Evolutionary conservation across 2,797 vertebrate genomes (phyloP).

Genomic region (Avahi laniger): DNA sequence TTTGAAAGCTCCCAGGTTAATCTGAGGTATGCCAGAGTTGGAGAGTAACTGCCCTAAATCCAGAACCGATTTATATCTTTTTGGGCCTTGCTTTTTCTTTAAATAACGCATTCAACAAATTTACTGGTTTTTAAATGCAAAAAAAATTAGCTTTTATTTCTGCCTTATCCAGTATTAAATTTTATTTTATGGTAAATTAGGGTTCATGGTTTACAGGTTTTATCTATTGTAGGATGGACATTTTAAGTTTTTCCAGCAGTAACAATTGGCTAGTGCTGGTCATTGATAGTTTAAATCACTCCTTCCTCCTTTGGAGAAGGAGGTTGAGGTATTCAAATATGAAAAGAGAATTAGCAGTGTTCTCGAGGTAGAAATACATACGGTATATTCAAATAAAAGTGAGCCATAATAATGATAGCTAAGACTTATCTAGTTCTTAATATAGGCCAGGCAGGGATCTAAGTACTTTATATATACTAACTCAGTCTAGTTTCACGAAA

Average conservation of each 20-base stretch:
- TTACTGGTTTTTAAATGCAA: constrained; percentile 1
- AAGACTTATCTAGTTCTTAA: background rate
- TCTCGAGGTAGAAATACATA: background rate
- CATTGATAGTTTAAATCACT: background rate
- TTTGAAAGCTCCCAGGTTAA: background rate
- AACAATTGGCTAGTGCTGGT: background rate
- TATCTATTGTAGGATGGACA: background rate
- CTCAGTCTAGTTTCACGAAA: constrained; percentile 21
- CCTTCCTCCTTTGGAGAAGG: background rate
- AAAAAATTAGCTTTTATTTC: background rate
- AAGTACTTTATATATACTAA: background rate
- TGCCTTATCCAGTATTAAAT: background rate
- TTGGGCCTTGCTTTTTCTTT: background rate
- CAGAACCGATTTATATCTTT: constrained; percentile 13
- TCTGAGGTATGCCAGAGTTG: background rate
- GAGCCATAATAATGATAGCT: background rate
- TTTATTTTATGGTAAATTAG: constrained; percentile 40
- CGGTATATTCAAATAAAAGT: background rate
- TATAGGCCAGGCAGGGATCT: background rate
- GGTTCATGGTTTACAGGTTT: background rate
- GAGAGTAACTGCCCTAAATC: background rate
- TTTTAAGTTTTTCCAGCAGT: background rate
- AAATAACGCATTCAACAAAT: background rate
- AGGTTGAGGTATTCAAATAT: constrained; percentile 15
- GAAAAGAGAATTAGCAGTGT: background rate